Evolutionary conservation across 2,113 vertebrate genomes (phyloP).

Genomic region (Silurus asotus): DNA sequence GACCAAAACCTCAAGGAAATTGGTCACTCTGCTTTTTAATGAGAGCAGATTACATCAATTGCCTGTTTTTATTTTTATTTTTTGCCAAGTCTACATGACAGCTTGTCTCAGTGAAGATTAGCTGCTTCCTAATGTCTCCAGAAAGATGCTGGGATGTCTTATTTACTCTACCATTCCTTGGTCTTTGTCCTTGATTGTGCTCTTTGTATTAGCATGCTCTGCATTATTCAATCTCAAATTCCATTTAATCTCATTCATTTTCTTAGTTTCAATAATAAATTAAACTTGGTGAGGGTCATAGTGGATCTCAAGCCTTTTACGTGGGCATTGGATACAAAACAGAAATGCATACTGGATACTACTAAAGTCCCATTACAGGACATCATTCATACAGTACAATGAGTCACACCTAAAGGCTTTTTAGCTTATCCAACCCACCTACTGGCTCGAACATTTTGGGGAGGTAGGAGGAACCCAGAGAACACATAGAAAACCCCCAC

Average conservation of each 20-base stretch:
- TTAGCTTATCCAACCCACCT: background rate
- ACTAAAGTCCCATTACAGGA: background rate
- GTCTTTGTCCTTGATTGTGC: background rate
- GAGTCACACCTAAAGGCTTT: background rate
- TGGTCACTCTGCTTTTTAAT: conserved; percentile 67
- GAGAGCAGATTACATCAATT: conserved; percentile 65
- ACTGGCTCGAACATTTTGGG: background rate
- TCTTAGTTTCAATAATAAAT: background rate
- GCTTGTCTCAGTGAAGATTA: conserved; percentile 55
- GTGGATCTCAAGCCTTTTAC: background rate
- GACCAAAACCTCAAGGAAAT: conserved; percentile 62
- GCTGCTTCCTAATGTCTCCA: conserved; percentile 22
- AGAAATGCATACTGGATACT: background rate
- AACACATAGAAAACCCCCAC: background rate
- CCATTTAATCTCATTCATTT: background rate
- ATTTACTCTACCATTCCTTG: conserved; percentile 37
- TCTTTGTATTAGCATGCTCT: conserved; percentile 12
- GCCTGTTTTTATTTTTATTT: conserved; percentile 33
- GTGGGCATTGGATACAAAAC: background rate
- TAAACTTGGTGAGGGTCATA: background rate
- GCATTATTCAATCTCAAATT: background rate
- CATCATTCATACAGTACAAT: background rate
- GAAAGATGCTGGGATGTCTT: conserved; percentile 44
- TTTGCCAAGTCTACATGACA: conserved; percentile 49
- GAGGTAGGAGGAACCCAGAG: background rate